Evolutionary conservation across 1,140 invertebrate species (phyloP), one percentile per base, ranked within the genome.

Genomic region (Belonocnema kinseyi): DNA sequence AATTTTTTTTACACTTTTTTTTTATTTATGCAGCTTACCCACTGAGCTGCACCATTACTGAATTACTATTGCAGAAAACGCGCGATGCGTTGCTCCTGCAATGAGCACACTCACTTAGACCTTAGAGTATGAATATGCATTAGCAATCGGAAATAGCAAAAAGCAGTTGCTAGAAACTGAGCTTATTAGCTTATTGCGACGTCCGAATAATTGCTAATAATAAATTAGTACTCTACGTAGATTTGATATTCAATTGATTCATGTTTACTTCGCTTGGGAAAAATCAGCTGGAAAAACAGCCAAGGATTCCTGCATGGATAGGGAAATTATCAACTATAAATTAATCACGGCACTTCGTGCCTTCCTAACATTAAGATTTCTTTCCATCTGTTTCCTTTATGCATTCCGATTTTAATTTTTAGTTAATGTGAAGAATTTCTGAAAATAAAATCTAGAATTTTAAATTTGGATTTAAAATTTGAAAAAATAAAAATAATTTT

Each of bases 1-100:
- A 76, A 82, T 82, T 82, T 81, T 75, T 70, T 75, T 75, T 46
- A 16, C 19, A n/a, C 78, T 79, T 82, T 79, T 80, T 81, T 80
- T 72, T 82, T 80, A 77, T 73, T 53, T 74, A 74, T 80, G 79
- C 76, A 71, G 76, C 40, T 46, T 46, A 14, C 21, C 51, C 12
- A 19, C 53, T 21, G 14, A 46, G 53, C 73, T 40, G 26, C 40
- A 79, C 75, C 77, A 76, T 79, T 79, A 82, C 82, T 84, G 79
- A 82, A 79, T 77, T 33, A 46, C 40, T 46, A 46, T 46, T 46
- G 40, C 40, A 66, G 61, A 26, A 66, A 66, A 66, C 61, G 61
- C 61, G 46, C 61, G 61, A 66, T 66, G 61, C 26, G 26, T 66
- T 66, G 40, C 61, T 66, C 61, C 26, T 40, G 61, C 61, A 66